Percentiles rank a stretch among this genome's conserved stretches.
Conservation (phyloP, 2,113 vertebrate genomes). For the Acanthochromis polyacanthus region DNA sequence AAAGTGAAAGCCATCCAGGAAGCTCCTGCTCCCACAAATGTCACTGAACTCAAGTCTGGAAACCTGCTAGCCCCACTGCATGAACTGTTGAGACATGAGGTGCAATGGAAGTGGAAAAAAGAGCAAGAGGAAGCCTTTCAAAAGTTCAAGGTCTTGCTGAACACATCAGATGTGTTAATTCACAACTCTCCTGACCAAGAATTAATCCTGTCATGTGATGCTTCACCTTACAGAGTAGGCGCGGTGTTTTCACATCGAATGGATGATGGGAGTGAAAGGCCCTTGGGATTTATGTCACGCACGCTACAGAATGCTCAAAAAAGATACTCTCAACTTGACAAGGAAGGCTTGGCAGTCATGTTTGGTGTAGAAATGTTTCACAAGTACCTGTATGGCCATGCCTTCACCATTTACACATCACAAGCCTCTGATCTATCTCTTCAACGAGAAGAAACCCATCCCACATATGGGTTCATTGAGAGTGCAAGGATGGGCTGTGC, state of each 20-base stretch:
- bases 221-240: not conserved
- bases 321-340: not conserved
- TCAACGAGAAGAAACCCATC: slow-evolving; percentile 22
- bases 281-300: not conserved
- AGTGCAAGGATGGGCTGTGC: slow-evolving; percentile 25
- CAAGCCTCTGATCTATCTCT: not conserved
- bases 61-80: not conserved
- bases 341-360: not conserved
- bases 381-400: not conserved
- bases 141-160: not conserved
- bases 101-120: not conserved
- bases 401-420: slow-evolving; percentile 20
- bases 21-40: too few relatives aligned
- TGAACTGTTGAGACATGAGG: not conserved
- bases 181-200: slow-evolving; percentile 6
- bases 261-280: not conserved
- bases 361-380: slow-evolving; percentile 1
- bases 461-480: slow-evolving; percentile 18
- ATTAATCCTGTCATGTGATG: not conserved
- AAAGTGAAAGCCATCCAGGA: not conserved
- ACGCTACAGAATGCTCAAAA: not conserved
- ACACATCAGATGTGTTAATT: not conserved
- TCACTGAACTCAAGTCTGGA: not conserved
- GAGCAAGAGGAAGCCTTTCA: not conserved
- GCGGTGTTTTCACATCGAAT: not conserved